phyloP scores from a whole-genome alignment of 2,888 invertebrate species.

The Nephrotoma appendiculata region DNA sequence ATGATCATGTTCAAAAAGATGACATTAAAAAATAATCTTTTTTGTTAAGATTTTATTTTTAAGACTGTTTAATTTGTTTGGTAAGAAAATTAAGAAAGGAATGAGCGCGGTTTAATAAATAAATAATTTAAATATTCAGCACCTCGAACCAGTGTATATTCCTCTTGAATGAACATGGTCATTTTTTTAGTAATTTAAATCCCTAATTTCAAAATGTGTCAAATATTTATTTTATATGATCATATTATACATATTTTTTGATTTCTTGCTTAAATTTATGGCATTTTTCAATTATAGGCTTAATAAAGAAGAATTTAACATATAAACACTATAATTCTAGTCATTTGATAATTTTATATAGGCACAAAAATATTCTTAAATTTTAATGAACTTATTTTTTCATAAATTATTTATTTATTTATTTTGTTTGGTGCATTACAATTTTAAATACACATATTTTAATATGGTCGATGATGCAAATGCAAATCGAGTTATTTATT shows the following conservation, averaged over 20 bases:
- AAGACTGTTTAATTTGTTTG: not conserved
- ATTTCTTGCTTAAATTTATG: not conserved
- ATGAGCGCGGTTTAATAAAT: not conserved
- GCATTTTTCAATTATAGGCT: not conserved
- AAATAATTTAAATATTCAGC: not conserved
- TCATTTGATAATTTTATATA: not conserved
- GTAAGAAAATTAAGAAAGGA: not conserved
- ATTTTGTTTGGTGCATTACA: not conserved
- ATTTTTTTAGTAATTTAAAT: not conserved
- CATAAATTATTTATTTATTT: not conserved
- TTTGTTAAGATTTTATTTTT: not conserved
- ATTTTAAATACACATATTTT: not conserved
- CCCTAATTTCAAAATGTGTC: not conserved
- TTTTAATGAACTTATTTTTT: not conserved
- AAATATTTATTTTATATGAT: not conserved
- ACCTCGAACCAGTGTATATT: not conserved
- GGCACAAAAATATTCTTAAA: not conserved
- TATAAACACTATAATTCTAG: not conserved
- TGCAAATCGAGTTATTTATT: not conserved
- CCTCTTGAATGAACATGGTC: not conserved
- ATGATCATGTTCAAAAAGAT: not conserved
- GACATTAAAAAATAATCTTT: not conserved
- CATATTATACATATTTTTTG: not conserved
- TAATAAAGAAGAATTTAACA: not conserved
- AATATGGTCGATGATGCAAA: not conserved